Conservation (phyloP, 2,888 invertebrate genomes). For the Elegia similella region DNA sequence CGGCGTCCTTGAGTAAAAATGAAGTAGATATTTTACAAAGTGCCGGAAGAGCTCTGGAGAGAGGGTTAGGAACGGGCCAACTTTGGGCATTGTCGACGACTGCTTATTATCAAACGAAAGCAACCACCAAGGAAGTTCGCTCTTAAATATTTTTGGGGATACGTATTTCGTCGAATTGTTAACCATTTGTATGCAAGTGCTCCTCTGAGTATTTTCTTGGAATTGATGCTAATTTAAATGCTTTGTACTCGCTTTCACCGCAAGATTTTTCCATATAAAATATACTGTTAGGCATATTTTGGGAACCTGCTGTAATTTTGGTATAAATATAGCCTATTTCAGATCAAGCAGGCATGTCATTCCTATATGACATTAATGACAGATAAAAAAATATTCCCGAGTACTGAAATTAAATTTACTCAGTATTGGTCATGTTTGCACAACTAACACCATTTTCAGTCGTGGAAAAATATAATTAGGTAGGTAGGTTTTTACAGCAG, state of each 20-base stretch:
- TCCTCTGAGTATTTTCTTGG: not conserved
- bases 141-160: constrained; percentile 11
- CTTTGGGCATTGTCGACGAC: constrained; percentile 17
- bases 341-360: too few species aligned
- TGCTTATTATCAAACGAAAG: constrained; percentile 18
- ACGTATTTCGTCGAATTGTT: constrained; percentile 8
- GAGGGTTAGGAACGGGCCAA: constrained; percentile 14
- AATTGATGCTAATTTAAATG: not conserved
- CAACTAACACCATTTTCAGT: too few species aligned
- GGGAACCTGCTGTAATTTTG: too few species aligned
- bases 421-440: too few species aligned
- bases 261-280: too few species aligned
- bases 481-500: too few species aligned
- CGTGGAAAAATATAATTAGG: too few species aligned
- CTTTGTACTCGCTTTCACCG: not conserved
- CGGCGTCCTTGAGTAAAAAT: not conserved
- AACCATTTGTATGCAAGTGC: constrained; percentile 7
- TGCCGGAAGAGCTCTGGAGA: constrained; percentile 5
- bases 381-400: too few species aligned
- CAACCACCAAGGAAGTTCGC: constrained; percentile 8
- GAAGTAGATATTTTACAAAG: constrained; percentile 10
- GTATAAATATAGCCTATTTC: too few species aligned
- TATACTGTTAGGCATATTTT: too few species aligned
- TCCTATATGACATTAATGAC: too few species aligned
- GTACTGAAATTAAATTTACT: too few species aligned